Base-by-base conservation (phyloP, 1,140 invertebrate genomes). In the Lordiphosa stackelbergi region DNA sequence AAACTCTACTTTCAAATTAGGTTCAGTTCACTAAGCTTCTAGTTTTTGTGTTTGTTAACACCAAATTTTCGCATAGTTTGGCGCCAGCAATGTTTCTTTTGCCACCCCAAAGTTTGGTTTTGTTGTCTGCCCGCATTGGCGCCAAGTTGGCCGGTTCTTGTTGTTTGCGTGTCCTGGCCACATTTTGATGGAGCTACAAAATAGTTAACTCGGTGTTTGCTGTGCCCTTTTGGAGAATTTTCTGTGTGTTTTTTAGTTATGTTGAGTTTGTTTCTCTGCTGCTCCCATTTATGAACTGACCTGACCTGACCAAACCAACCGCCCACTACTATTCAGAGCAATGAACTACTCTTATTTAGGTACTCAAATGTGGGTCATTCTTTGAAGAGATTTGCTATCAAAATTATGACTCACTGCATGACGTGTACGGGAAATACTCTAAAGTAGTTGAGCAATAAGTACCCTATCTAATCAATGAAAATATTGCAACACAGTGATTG, bases 151-250 rank as follows among this genome's bases (percentile, higher is more conserved):
- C 41, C 66, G 71, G 28, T 46, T 12, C 8, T 24, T 57, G 16
- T 53, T 59, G 63, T 47, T 81, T 59, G 75, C 75, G 75, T 81
- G 75, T 81, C 53, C 75, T 69, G 56, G 68, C 63, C 46, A 75
- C 77, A 81, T 83, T 79, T 79, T 53, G 49, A 19, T 36, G 53
- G 46, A 53, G 61, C 49, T 22, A 53, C 36, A 53, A 53, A 42
- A 35, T 5, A 42, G 11, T 52, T 47, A 10, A 22, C 43, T 59
- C 66, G 13, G 43, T 55, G 37, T 73, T 55, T 71, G 36, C 36
- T 47, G 37, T 64, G 54, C 53, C 35, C 64, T 53, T 63, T 12
- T 28, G n/a, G 16, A 40, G 41, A 45, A 22, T 6, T n/a, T 11
- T 22, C 2, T n/a, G 16, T 16, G 16, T 28, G 28, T 45, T 28